Evolutionary conservation across 2,888 invertebrate species (phyloP).

Genomic region (Scaptomyza reducta): DNA sequence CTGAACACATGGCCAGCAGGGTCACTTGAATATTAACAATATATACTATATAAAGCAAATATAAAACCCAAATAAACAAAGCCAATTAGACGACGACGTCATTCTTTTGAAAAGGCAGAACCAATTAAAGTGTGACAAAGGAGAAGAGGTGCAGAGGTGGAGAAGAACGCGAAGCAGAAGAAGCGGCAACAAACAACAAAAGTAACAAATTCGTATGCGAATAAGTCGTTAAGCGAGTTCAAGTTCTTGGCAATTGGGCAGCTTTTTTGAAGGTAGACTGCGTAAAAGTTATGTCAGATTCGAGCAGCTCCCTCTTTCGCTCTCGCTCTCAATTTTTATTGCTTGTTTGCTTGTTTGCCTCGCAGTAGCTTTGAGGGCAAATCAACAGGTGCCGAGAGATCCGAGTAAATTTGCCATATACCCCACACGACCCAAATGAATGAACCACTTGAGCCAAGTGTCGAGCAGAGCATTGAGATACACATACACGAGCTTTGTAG

Average conservation of each 20-base stretch:
- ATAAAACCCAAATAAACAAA: slow-evolving; percentile 14
- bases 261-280: slow-evolving; percentile 52
- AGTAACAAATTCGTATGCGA: slow-evolving; percentile 12
- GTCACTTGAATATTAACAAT: slow-evolving; percentile 9
- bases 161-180: slow-evolving; percentile 9
- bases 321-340: neutral
- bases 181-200: slow-evolving; percentile 9
- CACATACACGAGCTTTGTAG: slow-evolving; percentile 16
- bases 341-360: slow-evolving; percentile 25
- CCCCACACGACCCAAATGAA: slow-evolving; percentile 14
- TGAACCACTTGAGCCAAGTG: slow-evolving; percentile 11
- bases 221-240: slow-evolving; percentile 59
- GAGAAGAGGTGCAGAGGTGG: slow-evolving; percentile 2
- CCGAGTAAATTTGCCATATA: slow-evolving; percentile 27
- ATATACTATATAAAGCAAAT: neutral
- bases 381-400: slow-evolving; percentile 61
- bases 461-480: neutral
- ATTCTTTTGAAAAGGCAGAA: slow-evolving; percentile 33
- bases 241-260: slow-evolving; percentile 74
- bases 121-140: neutral
- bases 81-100: slow-evolving; percentile 63
- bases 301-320: slow-evolving; percentile 14
- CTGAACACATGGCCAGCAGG: slow-evolving; percentile 23
- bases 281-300: slow-evolving; percentile 59
- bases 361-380: slow-evolving; percentile 13